Evolutionary conservation across 2,888 invertebrate species (phyloP), one percentile per base, ranked within the genome.

Genomic region (Scaptomyza cyrtandrae): DNA sequence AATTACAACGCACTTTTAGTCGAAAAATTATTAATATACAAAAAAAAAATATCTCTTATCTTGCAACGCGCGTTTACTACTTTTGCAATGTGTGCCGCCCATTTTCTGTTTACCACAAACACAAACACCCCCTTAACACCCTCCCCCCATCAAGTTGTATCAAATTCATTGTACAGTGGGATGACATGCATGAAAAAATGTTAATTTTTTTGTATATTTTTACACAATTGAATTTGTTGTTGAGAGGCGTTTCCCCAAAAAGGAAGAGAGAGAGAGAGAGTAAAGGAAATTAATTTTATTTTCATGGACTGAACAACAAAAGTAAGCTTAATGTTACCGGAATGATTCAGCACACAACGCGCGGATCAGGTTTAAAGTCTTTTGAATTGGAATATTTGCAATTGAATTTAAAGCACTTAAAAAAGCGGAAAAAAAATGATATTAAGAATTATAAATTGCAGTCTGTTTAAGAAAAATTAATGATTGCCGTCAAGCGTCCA

Each of bases 11-110:
- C 61, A 7, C 39, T 14, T 39, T 39, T 14, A 41, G 16, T 16
- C 52, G 70, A 64, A 68, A 67, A 68, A 67, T 75, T 82, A 73
- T 75, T 71, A 86, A 83, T 75, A 70, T 48, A 14, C 41, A 24
- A 35, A 24, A 35, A 24, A 35, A 29, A 77, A 78, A 81, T 82
- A 78, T 82, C 71, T 71, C 33, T 57, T 63, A 78, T 78, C 80
- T 82, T 13, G 67, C 11, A 68, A 72, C 63, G 79, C 74, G 63
- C 67, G 27, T 5, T 6, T 5, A 6, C 19, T 33, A 48, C 64
- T 1, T 19, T 5, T 7, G 14, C 44, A 44, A 13, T 49, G 33
- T 49, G 49, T 33, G 49, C 14, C 39, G 33, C 49, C 19, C 49
- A 49, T 49, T 19, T 31, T 49, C 16, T 31, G 48, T 31, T 48